A percentile compares a stretch with the other conserved stretches of the same genome.
Evolutionary conservation across 2,888 invertebrate genomes (phyloP).

Genomic region (Colletes collaris): DNA sequence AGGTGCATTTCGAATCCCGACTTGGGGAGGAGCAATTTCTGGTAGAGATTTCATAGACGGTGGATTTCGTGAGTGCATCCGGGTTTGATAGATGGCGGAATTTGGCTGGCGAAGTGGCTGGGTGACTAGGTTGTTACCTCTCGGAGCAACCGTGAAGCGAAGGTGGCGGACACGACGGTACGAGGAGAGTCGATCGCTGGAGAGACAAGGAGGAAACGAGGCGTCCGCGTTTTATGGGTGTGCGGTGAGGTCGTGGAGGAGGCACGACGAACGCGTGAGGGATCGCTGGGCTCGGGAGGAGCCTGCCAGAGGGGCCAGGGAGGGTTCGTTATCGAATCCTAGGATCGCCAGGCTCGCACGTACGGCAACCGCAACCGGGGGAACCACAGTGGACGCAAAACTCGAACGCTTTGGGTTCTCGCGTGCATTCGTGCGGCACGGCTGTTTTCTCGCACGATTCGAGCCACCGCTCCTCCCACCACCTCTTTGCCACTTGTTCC

Average conservation of each 20-base stretch:
- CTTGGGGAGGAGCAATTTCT: too few species aligned
- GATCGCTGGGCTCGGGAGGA: constrained; percentile 57
- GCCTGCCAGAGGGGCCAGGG: constrained; percentile 39
- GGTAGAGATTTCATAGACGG: too few species aligned
- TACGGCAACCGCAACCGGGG: constrained; percentile 71
- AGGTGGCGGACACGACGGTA: constrained; percentile 10
- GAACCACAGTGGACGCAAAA: constrained; percentile 46
- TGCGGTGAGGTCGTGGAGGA: constrained; percentile 64
- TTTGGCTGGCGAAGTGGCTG: too few species aligned
- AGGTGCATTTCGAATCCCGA: too few species aligned
- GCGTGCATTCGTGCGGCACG: constrained; percentile 54
- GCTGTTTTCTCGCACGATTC: constrained; percentile 39
- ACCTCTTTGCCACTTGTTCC: neutral
- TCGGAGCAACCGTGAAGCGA: constrained; percentile 8
- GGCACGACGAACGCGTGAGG: constrained; percentile 67
- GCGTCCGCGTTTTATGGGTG: constrained; percentile 41
- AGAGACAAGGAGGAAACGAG: constrained; percentile 22
- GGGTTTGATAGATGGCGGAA: too few species aligned
- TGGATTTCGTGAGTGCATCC: too few species aligned
- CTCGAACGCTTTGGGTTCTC: constrained; percentile 39
- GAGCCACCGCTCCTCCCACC: neutral
- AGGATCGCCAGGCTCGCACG: constrained; percentile 78
- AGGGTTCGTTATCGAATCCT: constrained; percentile 75
- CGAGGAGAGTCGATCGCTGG: constrained; percentile 1
- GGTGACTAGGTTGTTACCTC: neutral